Evolutionary conservation across 2,113 vertebrate genomes (phyloP), one percentile per base, ranked within the genome.

Genomic region (Triplophysa rosa): DNA sequence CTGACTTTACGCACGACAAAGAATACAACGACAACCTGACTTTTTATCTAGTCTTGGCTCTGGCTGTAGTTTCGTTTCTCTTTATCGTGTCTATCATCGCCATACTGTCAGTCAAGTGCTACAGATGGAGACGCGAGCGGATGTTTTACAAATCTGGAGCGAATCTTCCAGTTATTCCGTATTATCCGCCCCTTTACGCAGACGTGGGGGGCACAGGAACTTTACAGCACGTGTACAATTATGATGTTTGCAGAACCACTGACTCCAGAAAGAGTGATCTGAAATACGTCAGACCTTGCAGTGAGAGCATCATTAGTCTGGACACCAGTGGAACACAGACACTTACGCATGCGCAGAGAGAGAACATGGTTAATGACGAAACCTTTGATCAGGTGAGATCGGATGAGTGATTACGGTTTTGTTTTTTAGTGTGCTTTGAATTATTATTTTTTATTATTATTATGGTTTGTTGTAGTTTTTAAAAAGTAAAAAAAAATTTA

Each of bases 271-370:
- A 85, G 52, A 84, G 78, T 80, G 79, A 84, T 59, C 21, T 68
- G 59, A 86, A 74, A 29, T 76, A 33, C 42, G 1, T 58, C n/a
- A 79, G 56, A 78, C 80, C 81, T 14, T 24, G 13, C 40, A 68
- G 72, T 80, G 67, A 82, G 19, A 82, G 58, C 56, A 49, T 79
- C 61, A 73, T 65, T 56, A 58, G 54, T 58, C 54, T 58, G 54
- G 54, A 58, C 54, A 21, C 19, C 54, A 58, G 54, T 58, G 54
- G 54, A 58, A 21, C 54, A 58, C 54, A 58, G 54, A 58, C 54
- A 92, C 69, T 93, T 92, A 11, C 80, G 87, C 72, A 90, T 95
- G 23, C 93, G 93, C 3, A 91, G 19, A 58, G 54, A 58, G 54
- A 11, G 8, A 58, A 58, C 10, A 3, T n/a, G n/a, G n/a, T 6